Conservation (phyloP, 2,113 vertebrate genomes). For the Lycaon pictus region DNA sequence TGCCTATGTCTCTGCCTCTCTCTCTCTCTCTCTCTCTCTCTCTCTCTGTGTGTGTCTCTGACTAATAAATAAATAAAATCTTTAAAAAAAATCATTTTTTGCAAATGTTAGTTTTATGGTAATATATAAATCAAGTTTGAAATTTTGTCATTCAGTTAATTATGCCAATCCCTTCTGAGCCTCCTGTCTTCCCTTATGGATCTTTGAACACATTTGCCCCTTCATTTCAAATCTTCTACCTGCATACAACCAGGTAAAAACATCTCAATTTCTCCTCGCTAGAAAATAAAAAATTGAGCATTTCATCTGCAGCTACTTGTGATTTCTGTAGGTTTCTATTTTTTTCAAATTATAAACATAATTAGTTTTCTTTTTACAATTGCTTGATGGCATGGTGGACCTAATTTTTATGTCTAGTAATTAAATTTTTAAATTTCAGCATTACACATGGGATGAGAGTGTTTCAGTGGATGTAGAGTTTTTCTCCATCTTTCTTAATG, state of each 20-base stretch:
- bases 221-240: slow-evolving; percentile 40
- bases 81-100: background rate
- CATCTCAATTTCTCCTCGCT: slow-evolving; percentile 57
- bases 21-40: too few species aligned
- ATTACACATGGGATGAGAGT: slow-evolving; percentile 15
- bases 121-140: background rate
- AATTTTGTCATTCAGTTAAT: background rate
- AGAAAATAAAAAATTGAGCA: slow-evolving; percentile 44
- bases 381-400: background rate
- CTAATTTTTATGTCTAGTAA: slow-evolving; percentile 46
- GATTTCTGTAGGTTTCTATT: slow-evolving; percentile 38
- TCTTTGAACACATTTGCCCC: slow-evolving; percentile 38
- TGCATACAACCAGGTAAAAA: background rate
- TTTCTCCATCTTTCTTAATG: slow-evolving; percentile 1
- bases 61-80: too few species aligned
- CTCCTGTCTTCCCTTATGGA: background rate
- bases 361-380: slow-evolving; percentile 33
- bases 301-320: slow-evolving; percentile 47
- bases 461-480: background rate
- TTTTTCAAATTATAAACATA: slow-evolving; percentile 37
- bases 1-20: too few species aligned
- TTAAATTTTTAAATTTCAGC: slow-evolving; percentile 51
- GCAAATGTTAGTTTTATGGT: background rate
- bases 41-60: too few species aligned
- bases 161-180: background rate